Evolutionary conservation across 2,888 invertebrate genomes (phyloP), one percentile per base, ranked within the genome.

Genomic region (Ligdia adustata): DNA sequence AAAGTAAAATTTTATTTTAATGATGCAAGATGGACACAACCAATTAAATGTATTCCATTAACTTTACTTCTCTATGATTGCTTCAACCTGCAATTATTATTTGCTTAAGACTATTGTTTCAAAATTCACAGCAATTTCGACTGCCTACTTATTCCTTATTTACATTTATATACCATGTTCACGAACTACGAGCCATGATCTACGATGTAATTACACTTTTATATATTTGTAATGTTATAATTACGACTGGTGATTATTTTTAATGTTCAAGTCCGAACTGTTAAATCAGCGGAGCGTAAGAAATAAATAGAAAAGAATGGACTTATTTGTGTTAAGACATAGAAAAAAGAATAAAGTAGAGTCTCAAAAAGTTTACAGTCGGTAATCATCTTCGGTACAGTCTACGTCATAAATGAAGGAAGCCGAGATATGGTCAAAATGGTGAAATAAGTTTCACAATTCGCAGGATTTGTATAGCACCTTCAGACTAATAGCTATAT

Each of bases 221-320:
- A 26, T 35, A 14, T 35, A 40, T 47, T 46, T 40, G 16, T 47
- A 35, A 33, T 37, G 43, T 46, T 44, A 46, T 39, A 34, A 47
- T 59, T 59, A 60, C 29, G 54, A 40, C 46, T 41, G 45, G 50
- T 47, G 57, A 63, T 62, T 63, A 67, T 60, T 64, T 60, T 54
- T 60, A 64, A 64, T 67, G 52, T 60, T 43, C 54, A 52, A 51
- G 9, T 55, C 48, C 49, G 56, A 48, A 54, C 61, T 56, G 55
- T 52, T 64, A 67, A 60, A 49, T 55, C 63, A 54, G 40, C 55
- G 57, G 58, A 74, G 66, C 73, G 71, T 72, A 75, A 71, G n/a
- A 37, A 76, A 69, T 75, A 73, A 74, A 78, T 69, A 74, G 64
- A 64, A 68, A 60, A 35, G 34, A 41, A 38, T 46, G 33, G 9